Conservation (phyloP, 2,113 vertebrate genomes). For the Vicugna pacos region DNA sequence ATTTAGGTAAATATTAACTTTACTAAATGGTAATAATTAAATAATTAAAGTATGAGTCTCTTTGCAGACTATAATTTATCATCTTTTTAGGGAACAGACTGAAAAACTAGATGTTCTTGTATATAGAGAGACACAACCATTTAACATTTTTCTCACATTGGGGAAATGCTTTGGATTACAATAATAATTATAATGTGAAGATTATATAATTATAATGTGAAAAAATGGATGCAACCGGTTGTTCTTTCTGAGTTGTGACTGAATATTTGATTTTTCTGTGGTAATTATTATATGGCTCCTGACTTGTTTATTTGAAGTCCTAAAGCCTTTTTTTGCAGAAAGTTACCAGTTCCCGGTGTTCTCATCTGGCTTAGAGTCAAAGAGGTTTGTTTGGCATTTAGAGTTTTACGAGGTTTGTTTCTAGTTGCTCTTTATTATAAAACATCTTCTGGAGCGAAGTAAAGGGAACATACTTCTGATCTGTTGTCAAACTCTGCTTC, state of each 20-base stretch:
- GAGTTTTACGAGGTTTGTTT: background rate
- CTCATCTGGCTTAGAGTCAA: background rate
- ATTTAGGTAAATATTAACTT: background rate
- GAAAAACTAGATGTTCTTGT: background rate
- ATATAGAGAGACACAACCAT: background rate
- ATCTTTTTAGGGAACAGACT: background rate
- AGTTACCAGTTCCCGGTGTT: background rate
- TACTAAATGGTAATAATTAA: background rate
- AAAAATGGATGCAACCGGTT: background rate
- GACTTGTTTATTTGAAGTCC: background rate
- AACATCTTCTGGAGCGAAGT: background rate
- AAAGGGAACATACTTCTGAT: background rate
- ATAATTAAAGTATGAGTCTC: background rate
- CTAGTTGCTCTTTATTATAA: background rate
- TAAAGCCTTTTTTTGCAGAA: background rate
- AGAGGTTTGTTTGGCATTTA: background rate
- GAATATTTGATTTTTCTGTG: background rate
- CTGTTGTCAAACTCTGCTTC: background rate
- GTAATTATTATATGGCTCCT: background rate
- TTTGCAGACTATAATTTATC: background rate
- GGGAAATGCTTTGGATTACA: background rate
- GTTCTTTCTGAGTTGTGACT: background rate
- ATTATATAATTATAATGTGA: background rate
- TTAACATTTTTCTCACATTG: background rate
- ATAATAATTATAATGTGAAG: background rate